Evolutionary conservation across 2,113 vertebrate species (phyloP), one percentile per base, ranked within the genome.

Genomic region (Anolis sagrei): DNA sequence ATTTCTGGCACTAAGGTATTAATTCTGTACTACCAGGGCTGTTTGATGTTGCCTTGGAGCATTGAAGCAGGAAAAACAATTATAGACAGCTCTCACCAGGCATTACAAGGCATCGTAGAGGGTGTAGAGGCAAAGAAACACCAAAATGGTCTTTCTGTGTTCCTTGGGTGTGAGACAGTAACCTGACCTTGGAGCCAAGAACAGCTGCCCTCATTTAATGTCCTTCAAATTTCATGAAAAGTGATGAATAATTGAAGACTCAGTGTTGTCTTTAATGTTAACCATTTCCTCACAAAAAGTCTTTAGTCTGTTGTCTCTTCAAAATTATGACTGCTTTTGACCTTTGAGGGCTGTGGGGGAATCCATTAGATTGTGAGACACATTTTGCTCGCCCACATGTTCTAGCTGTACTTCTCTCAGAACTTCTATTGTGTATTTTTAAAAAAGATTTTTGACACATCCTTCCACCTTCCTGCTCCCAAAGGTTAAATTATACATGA

Each of bases 1-100:
- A 0, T 3, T 19, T 73, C 93, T 94, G 94, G 93, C 91, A 78
- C 94, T 95, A 87, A 92, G 87, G 32, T 95, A 96, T 95, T 91
- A 95, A 96, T 96, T 96, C 90, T 94, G 81, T 91, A 88, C 91
- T 88, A 92, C 90, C 76, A 87, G 81, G 79, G 76, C 88, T 94
- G 86, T 96, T 96, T 96, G 95, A 96, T 96, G 94, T 94, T 6
- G 13, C 90, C 88, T 91, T 86, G 82, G 61, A 94, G 91, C 89
- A 94, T 82, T 90, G 82, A 92, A 83, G 81, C 86, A 91, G 88
- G 85, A 82, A 92, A 90, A 94, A 90, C 88, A 86, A 86, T 91
- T 92, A 95, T 92, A 85, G 91, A 94, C 89, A 90, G 88, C 85
- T 93, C 95, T 93, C 88, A 76, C 90, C 79, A 94, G 92, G 69